Evolutionary conservation across 2,797 vertebrate species (phyloP).

Genomic region (Pyrocephalus nanus): DNA sequence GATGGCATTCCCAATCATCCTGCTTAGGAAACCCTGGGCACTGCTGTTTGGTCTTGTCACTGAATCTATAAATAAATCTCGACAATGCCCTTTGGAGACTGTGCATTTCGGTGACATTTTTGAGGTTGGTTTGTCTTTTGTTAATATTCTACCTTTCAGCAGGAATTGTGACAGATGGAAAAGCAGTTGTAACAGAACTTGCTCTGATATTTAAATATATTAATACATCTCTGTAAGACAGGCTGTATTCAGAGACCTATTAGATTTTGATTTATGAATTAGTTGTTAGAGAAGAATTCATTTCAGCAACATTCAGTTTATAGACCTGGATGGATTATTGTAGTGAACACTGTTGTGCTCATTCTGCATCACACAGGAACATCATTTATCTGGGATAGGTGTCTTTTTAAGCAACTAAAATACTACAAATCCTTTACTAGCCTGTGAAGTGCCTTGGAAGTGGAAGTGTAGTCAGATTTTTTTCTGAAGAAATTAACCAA

Average conservation of each 20-base stretch:
- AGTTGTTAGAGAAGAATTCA: neutral
- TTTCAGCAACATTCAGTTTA: neutral
- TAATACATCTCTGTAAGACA: neutral
- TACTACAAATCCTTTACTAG: neutral
- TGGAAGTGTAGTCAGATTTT: neutral
- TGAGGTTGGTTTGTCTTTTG: neutral
- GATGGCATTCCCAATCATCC: neutral
- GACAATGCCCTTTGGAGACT: neutral
- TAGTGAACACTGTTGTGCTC: neutral
- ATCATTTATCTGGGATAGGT: neutral
- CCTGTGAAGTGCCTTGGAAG: neutral
- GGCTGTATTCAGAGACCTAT: neutral
- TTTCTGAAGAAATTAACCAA: neutral
- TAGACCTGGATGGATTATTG: neutral
- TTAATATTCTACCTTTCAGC: neutral
- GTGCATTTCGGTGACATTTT: neutral
- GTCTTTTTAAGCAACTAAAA: neutral
- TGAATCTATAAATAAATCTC: neutral
- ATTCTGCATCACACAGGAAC: neutral
- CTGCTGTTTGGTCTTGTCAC: neutral
- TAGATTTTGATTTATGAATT: constrained; percentile 1
- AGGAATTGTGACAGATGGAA: neutral
- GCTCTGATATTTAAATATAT: neutral
- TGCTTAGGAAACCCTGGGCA: rapidly evolving
- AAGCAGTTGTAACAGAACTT: neutral